These are phyloP conservation scores for Pteria penguin DNA, from an alignment of 2,888 invertebrate genomes.

Conservation along the genomic window DNA sequence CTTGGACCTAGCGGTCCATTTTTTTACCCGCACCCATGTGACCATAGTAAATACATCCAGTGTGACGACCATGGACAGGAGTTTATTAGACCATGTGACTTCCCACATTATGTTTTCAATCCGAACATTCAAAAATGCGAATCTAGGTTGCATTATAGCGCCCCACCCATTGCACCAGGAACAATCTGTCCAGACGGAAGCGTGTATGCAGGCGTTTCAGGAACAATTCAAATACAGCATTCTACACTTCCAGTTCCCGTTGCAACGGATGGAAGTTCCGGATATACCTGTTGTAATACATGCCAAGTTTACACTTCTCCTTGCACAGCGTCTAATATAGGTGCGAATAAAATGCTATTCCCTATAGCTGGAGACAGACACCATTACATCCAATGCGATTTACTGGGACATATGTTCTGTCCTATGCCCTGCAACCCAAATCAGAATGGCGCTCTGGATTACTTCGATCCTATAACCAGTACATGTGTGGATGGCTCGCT, in stretches of 20 bases:
- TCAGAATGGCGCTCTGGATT: conserved; percentile 46
- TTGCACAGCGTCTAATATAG: conserved; percentile 50
- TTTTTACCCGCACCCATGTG: conserved; percentile 50
- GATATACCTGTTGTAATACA: conserved; percentile 19
- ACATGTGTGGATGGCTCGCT: conserved; percentile 72
- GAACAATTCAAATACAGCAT: not conserved
- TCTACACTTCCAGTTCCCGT: not conserved
- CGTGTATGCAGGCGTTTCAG: not conserved
- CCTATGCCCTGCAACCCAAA: conserved; percentile 6
- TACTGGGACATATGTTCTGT: conserved; percentile 53
- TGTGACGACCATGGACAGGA: conserved; percentile 56
- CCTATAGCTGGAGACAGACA: conserved; percentile 48
- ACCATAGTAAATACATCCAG: conserved; percentile 57
- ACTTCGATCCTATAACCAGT: conserved; percentile 70
- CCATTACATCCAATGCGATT: conserved; percentile 64
- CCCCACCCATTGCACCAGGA: not conserved
- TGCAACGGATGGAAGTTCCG: not conserved
- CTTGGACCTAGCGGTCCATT: conserved; percentile 36
- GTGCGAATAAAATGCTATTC: conserved; percentile 42
- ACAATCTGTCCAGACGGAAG: conserved; percentile 12
- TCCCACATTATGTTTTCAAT: conserved; percentile 45
- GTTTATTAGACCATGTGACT: conserved; percentile 42
- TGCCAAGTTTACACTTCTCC: conserved; percentile 37
- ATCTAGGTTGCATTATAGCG: conserved; percentile 32
- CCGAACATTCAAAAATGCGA: conserved; percentile 45